Percentiles rank a stretch among this genome's conserved stretches.
Conservation (phyloP, 2,888 invertebrate genomes). For the Metallyticus violacea region DNA sequence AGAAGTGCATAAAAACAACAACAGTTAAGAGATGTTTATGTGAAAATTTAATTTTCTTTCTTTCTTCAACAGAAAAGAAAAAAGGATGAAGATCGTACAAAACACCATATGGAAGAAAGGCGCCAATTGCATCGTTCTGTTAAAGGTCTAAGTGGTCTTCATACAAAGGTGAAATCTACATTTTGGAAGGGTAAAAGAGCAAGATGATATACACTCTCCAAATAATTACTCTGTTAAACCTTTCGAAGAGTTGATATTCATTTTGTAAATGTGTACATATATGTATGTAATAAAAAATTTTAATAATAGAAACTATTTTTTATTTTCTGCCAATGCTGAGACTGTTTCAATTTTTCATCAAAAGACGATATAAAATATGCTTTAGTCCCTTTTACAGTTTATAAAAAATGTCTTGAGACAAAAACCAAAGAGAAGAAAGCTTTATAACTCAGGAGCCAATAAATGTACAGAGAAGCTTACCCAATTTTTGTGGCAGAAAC, state of each 20-base stretch:
- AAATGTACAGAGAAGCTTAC: too few relatives aligned
- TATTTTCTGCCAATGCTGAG: too few relatives aligned
- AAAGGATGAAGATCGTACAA: not conserved
- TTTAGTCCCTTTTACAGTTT: too few relatives aligned
- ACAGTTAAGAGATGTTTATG: too few relatives aligned
- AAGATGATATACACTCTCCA: not conserved
- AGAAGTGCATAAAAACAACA: too few relatives aligned
- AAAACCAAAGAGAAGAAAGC: too few relatives aligned
- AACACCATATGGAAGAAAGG: slow-evolving; percentile 29
- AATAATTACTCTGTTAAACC: not conserved
- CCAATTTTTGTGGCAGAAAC: too few relatives aligned
- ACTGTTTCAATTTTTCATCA: too few relatives aligned
- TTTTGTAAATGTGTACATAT: slow-evolving; percentile 43
- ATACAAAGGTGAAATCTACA: slow-evolving; percentile 22
- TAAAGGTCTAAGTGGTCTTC: not conserved
- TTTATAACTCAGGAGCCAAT: too few relatives aligned
- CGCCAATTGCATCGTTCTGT: slow-evolving; percentile 25
- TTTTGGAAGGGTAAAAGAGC: slow-evolving; percentile 17
- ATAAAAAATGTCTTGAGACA: too few relatives aligned
- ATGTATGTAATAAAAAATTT: slow-evolving; percentile 50
- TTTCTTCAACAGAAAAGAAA: slow-evolving; percentile 32
- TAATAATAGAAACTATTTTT: not conserved
- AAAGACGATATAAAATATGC: too few relatives aligned
- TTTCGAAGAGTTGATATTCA: not conserved
- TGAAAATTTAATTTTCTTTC: too few relatives aligned